Conservation (phyloP, 2,888 invertebrate genomes). For the Tolmerus cingulatus region DNA sequence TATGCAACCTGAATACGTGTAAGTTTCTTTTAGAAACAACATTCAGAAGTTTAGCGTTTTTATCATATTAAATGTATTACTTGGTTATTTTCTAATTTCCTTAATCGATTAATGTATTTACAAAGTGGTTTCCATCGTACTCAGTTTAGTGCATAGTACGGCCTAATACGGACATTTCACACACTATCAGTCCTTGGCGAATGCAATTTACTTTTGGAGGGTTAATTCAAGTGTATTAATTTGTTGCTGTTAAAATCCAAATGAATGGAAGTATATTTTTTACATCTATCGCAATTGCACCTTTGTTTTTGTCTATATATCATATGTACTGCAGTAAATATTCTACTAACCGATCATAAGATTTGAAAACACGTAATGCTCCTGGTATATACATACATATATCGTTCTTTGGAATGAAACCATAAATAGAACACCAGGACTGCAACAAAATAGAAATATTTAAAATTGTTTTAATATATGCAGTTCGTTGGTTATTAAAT, state of each 20-base stretch:
- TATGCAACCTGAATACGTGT: too few species aligned
- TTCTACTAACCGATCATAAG: neutral
- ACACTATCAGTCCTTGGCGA: neutral
- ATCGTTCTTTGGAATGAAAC: neutral
- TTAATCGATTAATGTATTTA: neutral
- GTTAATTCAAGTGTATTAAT: neutral
- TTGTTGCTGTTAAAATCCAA: neutral
- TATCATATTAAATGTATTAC: neutral
- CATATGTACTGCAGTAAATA: too few species aligned
- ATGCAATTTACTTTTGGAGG: neutral
- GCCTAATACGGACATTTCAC: neutral
- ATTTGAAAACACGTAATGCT: neutral
- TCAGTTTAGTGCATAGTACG: neutral
- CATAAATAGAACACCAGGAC: too few species aligned
- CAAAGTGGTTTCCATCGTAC: neutral
- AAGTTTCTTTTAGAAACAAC: neutral
- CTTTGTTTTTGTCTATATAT: too few species aligned
- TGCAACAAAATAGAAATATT: too few species aligned
- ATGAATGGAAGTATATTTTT: too few species aligned
- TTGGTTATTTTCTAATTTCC: neutral
- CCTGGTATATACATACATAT: too few species aligned
- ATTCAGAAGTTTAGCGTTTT: neutral
- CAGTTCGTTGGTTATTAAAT: too few species aligned
- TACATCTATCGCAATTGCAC: too few species aligned
- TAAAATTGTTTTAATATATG: too few species aligned